phyloP scores from a whole-genome alignment of 2,113 vertebrate species.

The Semicossyphus pulcher region DNA sequence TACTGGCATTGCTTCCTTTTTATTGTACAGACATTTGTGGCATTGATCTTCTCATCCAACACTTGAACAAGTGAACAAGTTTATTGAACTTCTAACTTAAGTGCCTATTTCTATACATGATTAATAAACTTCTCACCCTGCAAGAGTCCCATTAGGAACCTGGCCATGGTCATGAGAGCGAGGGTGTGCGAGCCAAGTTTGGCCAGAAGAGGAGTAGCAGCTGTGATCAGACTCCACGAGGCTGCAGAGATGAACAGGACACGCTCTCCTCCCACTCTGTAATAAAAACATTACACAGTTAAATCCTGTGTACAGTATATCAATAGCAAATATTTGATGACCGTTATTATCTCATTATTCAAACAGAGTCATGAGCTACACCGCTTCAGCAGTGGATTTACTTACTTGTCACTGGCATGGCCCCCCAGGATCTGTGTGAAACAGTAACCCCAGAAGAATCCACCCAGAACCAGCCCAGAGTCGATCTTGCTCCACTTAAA shows the following conservation, averaged over 20 bases:
- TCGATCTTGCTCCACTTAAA: constrained; percentile 93
- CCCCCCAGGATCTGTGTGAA: constrained; percentile 92
- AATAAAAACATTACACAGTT: background rate
- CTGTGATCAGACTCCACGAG: constrained; percentile 86
- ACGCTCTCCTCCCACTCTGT: constrained; percentile 90
- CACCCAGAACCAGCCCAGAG: constrained; percentile 88
- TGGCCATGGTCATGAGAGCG: constrained; percentile 81
- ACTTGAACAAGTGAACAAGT: too few species aligned
- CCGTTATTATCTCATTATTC: background rate
- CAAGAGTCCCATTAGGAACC: constrained; percentile 89
- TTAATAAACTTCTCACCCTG: constrained; percentile 86
- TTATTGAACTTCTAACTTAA: background rate
- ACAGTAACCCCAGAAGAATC: constrained; percentile 97
- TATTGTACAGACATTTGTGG: too few species aligned
- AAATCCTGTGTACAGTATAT: background rate
- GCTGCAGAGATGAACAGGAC: constrained; percentile 88
- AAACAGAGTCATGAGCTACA: background rate
- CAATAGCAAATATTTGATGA: background rate
- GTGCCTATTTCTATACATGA: background rate
- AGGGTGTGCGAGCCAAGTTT: constrained; percentile 81
- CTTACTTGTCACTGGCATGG: constrained; percentile 88
- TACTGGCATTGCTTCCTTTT: too few species aligned
- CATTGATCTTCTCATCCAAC: too few species aligned
- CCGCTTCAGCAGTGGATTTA: background rate
- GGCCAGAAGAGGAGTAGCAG: constrained; percentile 83